Conservation (phyloP, 2,888 invertebrate genomes). For the Octodonta nipae region DNA sequence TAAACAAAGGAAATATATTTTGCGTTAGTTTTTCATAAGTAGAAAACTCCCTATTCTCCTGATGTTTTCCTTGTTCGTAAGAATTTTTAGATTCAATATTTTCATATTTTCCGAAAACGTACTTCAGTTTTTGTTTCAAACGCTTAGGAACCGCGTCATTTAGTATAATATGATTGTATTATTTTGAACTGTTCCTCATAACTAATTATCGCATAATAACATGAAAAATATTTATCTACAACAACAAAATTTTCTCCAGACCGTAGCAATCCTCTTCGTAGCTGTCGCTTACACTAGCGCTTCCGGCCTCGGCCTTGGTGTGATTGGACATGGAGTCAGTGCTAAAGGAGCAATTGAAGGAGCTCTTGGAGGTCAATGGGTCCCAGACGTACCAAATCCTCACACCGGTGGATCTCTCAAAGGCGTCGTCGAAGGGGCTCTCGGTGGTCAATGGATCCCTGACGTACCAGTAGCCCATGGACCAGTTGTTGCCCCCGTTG, state of each 20-base stretch:
- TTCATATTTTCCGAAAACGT: neutral
- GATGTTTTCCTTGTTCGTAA: neutral
- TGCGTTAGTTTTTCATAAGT: neutral
- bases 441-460: constrained; percentile 16
- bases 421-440: constrained; percentile 13
- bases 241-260: constrained; percentile 10
- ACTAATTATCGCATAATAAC: neutral
- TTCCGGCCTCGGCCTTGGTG: constrained; percentile 7
- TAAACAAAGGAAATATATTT: constrained; percentile 2
- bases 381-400: constrained; percentile 19
- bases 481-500: constrained; percentile 8
- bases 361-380: constrained; percentile 23
- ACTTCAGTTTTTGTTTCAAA: constrained; percentile 1
- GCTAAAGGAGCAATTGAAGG: constrained; percentile 15
- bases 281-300: constrained; percentile 20
- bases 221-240: constrained; percentile 1
- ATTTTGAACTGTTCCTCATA: too few species aligned
- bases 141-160: constrained; percentile 2
- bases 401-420: constrained; percentile 12
- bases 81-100: neutral
- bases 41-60: neutral
- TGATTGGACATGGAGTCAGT: neutral
- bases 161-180: neutral
- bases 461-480: constrained; percentile 14
- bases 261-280: constrained; percentile 20